phyloP scores from a whole-genome alignment of 64 coral and sea anemone species.

The Montipora foliosa region DNA sequence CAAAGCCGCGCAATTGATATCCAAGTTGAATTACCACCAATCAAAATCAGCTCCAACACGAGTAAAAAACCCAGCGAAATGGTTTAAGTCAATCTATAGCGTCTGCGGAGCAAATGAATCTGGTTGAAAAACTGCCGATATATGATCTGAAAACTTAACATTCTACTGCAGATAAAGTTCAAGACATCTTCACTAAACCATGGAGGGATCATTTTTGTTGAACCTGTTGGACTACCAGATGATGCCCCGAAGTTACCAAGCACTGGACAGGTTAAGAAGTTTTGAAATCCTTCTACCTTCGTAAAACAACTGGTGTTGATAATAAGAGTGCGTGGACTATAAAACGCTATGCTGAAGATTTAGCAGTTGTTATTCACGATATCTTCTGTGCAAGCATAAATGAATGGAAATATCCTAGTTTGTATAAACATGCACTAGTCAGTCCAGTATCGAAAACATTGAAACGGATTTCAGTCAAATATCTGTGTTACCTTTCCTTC shows the following conservation, averaged over 20 bases:
- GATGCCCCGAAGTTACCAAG: neutral
- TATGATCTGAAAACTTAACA: no score
- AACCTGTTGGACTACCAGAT: neutral
- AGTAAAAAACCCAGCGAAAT: no score
- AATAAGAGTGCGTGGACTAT: neutral
- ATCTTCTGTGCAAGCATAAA: slow-evolving; percentile 33
- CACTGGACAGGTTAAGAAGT: slow-evolving; percentile 38
- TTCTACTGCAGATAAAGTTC: no score
- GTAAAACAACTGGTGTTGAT: slow-evolving; percentile 23
- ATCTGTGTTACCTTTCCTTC: no score
- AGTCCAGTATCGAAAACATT: slow-evolving; percentile 40
- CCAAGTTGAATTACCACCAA: no score
- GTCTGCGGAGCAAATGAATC: no score
- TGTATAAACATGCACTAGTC: slow-evolving; percentile 48
- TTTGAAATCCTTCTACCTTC: neutral
- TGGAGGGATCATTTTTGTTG: no score
- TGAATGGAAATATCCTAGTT: slow-evolving; percentile 32
- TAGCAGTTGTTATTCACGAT: slow-evolving; percentile 4
- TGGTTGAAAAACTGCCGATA: no score
- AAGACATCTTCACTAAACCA: no score
- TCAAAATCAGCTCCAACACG: no score
- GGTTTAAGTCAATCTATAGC: no score
- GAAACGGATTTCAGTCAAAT: neutral
- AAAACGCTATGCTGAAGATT: slow-evolving; percentile 26
- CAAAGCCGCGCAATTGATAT: no score